Evolutionary conservation across 2,113 vertebrate genomes (phyloP).

Genomic region (Mohoua ochrocephala): DNA sequence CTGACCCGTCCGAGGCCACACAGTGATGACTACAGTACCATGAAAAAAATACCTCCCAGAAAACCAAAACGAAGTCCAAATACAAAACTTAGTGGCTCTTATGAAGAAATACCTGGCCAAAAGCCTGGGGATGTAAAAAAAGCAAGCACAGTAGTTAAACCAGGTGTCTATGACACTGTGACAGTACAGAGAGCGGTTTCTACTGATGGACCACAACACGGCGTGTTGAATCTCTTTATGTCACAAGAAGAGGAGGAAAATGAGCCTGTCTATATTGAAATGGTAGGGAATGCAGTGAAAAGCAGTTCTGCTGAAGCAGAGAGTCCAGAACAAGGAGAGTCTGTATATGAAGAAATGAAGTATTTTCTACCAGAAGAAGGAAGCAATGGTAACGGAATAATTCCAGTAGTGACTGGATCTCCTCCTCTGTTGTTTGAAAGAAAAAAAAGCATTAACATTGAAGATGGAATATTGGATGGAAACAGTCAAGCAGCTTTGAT

Average conservation of each 20-base stretch:
- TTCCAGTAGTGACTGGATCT: slow-evolving; percentile 34
- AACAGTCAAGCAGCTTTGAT: slow-evolving; percentile 32
- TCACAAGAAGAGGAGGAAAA: slow-evolving; percentile 75
- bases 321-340: slow-evolving; percentile 83
- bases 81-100: slow-evolving; percentile 92
- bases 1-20: slow-evolving; percentile 88
- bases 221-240: slow-evolving; percentile 67
- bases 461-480: slow-evolving; percentile 21
- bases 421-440: slow-evolving; percentile 57
- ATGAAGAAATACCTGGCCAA: slow-evolving; percentile 87
- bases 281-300: slow-evolving; percentile 82
- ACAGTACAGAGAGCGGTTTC: slow-evolving; percentile 70
- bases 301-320: slow-evolving; percentile 56
- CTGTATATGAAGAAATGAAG: slow-evolving; percentile 97
- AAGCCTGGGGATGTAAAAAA: slow-evolving; percentile 78
- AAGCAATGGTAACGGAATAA: slow-evolving; percentile 7
- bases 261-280: slow-evolving; percentile 92
- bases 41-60: slow-evolving; percentile 94
- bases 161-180: slow-evolving; percentile 61
- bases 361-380: slow-evolving; percentile 82
- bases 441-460: slow-evolving; percentile 25
- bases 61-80: slow-evolving; percentile 94
- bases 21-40: slow-evolving; percentile 94
- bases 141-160: slow-evolving; percentile 55
- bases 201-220: slow-evolving; percentile 69